Evolutionary conservation across 2,888 invertebrate genomes (phyloP).

Genomic region (Sarcophaga caerulescens): DNA sequence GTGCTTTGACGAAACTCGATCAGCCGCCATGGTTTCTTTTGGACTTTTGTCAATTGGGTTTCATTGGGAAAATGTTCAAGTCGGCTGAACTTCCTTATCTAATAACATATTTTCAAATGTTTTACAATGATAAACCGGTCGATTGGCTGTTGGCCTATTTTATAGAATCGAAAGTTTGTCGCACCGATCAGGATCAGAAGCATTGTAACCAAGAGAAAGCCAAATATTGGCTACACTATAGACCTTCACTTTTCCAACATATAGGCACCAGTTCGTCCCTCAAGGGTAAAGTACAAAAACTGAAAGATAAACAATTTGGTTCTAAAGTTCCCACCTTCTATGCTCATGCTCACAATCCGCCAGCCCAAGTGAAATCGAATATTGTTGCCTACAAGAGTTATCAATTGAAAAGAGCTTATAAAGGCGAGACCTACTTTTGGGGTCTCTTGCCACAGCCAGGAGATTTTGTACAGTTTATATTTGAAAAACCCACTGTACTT

Average conservation of each 20-base stretch:
- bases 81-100: conserved; percentile 92
- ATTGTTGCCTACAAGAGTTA: conserved; percentile 91
- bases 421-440: conserved; percentile 95
- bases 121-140: conserved; percentile 97
- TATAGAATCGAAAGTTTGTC: conserved; percentile 94
- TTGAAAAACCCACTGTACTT: conserved; percentile 84
- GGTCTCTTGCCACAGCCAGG: conserved; percentile 92
- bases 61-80: conserved; percentile 96
- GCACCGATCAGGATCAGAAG: conserved; percentile 91
- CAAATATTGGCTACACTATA: conserved; percentile 91
- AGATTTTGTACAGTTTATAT: conserved; percentile 90
- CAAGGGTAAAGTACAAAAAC: conserved; percentile 96
- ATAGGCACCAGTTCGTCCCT: conserved; percentile 97
- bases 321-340: conserved; percentile 88
- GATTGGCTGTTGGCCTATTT: conserved; percentile 97
- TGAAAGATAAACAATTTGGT: conserved; percentile 96
- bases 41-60: conserved; percentile 96
- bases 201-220: conserved; percentile 90
- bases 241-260: conserved; percentile 96
- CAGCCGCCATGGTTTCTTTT: conserved; percentile 93
- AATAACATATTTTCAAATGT: conserved; percentile 96
- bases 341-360: conserved; percentile 88
- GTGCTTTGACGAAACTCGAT: conserved; percentile 81
- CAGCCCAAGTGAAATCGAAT: conserved; percentile 86
- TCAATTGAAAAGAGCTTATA: conserved; percentile 90